These are phyloP conservation scores for Ophioderma brevispina DNA, from an alignment of 35 echinoderm and acorn worm genomes.

Conservation along the genomic window DNA sequence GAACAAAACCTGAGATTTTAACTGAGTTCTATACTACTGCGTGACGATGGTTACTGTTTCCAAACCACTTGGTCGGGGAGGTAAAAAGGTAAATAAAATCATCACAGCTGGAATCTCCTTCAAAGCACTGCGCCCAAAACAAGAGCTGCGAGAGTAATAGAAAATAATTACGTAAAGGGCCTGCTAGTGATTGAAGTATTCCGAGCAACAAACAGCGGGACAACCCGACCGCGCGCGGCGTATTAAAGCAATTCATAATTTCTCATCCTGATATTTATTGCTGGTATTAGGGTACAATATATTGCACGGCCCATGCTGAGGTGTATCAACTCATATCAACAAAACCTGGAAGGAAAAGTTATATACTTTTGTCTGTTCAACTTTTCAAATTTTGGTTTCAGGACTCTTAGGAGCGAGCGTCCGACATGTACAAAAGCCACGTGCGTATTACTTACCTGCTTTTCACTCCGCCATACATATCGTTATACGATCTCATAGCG, in stretches of 20 bases:
- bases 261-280: slow-evolving; percentile 1
- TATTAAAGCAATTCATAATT: neutral
- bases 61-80: neutral
- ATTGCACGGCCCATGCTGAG: neutral
- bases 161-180: slow-evolving; percentile 1
- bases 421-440: too few relatives aligned
- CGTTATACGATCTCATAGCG: neutral
- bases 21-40: too few relatives aligned
- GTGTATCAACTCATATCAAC: neutral
- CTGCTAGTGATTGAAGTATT: neutral
- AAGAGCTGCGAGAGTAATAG: slow-evolving; percentile 1
- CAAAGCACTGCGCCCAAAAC: neutral
- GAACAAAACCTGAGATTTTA: too few relatives aligned
- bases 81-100: slow-evolving; percentile 12
- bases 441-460: too few relatives aligned
- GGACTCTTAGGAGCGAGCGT: too few relatives aligned
- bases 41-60: neutral
- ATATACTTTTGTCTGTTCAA: neutral
- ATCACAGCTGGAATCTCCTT: neutral
- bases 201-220: neutral
- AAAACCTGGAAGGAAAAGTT: neutral
- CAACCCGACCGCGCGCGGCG: neutral
- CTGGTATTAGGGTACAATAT: neutral
- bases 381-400: neutral
- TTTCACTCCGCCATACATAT: too few relatives aligned